Evolutionary conservation across 2,888 invertebrate genomes (phyloP).

Genomic region (Trachelus troglodyta): DNA sequence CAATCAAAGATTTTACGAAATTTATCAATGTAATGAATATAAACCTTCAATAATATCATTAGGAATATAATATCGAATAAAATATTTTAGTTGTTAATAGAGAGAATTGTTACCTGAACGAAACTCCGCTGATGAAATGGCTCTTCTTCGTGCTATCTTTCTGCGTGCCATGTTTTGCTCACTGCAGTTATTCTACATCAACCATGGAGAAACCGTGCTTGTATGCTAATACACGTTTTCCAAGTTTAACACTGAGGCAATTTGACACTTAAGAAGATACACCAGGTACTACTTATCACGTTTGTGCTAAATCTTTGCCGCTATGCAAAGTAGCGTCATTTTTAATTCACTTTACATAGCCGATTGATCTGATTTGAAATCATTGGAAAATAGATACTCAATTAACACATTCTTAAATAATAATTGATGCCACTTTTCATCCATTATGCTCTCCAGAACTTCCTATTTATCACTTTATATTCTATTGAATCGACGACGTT

Average conservation of each 20-base stretch:
- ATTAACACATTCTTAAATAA: background rate
- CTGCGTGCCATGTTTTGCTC: constrained; percentile 32
- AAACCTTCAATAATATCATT: background rate
- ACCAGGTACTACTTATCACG: background rate
- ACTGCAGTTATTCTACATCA: background rate
- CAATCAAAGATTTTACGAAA: background rate
- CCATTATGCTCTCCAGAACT: background rate
- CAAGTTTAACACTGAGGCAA: background rate
- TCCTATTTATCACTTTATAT: background rate
- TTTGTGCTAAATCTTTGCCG: background rate
- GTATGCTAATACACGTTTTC: constrained; percentile 8
- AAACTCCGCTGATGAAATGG: constrained; percentile 39
- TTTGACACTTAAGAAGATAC: background rate
- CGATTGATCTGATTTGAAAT: background rate
- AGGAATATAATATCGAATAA: background rate
- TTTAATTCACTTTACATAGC: background rate
- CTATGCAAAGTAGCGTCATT: background rate
- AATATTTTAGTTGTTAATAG: background rate
- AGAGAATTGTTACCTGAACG: constrained; percentile 36
- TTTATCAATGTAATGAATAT: background rate
- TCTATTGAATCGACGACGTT: background rate
- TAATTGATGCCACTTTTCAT: background rate
- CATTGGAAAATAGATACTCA: background rate
- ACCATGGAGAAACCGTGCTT: background rate
- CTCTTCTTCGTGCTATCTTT: constrained; percentile 43